phyloP scores from a whole-genome alignment of 2,888 invertebrate species.

The Pterobdella sp. region DNA sequence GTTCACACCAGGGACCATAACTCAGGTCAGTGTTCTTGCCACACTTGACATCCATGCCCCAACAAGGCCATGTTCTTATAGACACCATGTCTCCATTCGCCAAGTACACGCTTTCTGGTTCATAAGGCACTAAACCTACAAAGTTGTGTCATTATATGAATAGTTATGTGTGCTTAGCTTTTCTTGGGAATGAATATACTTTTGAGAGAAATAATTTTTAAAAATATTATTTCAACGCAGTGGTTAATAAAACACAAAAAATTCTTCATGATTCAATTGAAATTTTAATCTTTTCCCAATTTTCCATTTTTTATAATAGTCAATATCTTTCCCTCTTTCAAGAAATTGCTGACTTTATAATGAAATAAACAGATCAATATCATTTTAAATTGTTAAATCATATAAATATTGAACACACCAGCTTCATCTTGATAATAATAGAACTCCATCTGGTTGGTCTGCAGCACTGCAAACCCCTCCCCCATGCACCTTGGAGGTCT shows the following conservation, averaged over 20 bases:
- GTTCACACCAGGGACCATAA: constrained; percentile 97
- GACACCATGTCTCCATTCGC: constrained; percentile 82
- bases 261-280: no score
- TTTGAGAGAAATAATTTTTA: not conserved
- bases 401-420: constrained; percentile 60
- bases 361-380: no score
- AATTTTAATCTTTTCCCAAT: no score
- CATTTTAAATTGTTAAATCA: no score
- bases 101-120: constrained; percentile 76
- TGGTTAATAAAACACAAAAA: no score
- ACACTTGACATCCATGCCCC: constrained; percentile 84
- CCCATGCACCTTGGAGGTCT: constrained; percentile 90
- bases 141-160: no score
- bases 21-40: constrained; percentile 78
- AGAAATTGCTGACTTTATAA: no score
- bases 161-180: not conserved
- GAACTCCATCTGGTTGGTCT: constrained; percentile 84
- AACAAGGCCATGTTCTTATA: constrained; percentile 71
- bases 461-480: constrained; percentile 92
- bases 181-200: not conserved
- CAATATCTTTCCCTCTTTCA: no score
- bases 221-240: no score
- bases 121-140: constrained; percentile 71
- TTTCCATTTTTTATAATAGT: no score
- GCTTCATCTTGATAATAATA: constrained; percentile 97